Percentiles rank a stretch among this genome's conserved stretches.
Evolutionary conservation across 2,113 vertebrate species (phyloP).

Genomic region (Upupa epops): DNA sequence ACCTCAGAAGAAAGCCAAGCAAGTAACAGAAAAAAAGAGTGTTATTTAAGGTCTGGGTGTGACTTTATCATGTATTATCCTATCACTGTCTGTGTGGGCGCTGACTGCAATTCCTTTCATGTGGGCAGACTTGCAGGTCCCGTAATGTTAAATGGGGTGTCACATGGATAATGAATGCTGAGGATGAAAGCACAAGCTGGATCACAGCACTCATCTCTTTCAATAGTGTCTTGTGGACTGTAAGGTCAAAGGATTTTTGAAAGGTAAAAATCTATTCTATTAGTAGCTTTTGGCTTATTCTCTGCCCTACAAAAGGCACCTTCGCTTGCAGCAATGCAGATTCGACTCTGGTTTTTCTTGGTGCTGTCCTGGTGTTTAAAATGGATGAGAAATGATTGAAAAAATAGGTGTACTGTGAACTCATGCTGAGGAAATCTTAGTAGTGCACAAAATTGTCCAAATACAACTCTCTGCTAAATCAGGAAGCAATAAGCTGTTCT

Average conservation of each 20-base stretch:
- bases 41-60: not conserved
- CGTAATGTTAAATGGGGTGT: not conserved
- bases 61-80: not conserved
- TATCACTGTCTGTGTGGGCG: not conserved
- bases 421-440: not conserved
- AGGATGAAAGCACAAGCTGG: not conserved
- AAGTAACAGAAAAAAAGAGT: not conserved
- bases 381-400: not conserved
- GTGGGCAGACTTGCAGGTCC: not conserved
- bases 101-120: not conserved
- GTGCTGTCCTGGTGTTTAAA: not conserved
- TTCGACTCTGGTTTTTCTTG: not conserved
- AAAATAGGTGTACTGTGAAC: too few relatives aligned
- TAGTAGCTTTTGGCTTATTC: not conserved
- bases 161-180: not conserved
- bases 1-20: not conserved
- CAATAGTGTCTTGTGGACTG: not conserved
- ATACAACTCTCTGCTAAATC: not conserved
- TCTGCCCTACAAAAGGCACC: not conserved
- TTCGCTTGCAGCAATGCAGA: not conserved
- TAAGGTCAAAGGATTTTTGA: not conserved
- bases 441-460: not conserved
- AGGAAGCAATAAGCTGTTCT: not conserved
- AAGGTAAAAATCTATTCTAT: not conserved
- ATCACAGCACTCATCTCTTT: not conserved